These are phyloP conservation scores for Apeltes quadracus DNA, from an alignment of 2,113 vertebrate species.

Conservation along the genomic window DNA sequence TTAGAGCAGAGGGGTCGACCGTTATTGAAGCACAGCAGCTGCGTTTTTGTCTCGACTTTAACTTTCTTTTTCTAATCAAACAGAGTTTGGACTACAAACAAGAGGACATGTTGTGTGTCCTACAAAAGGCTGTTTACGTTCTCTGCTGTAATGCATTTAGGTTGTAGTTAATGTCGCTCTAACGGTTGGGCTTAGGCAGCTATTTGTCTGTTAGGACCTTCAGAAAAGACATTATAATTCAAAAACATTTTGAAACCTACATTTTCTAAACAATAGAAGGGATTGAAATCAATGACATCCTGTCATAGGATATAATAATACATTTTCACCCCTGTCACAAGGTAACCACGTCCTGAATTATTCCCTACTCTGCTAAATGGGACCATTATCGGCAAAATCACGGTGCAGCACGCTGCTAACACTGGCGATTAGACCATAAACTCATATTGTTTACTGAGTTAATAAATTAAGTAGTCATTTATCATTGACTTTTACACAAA, in stretches of 20 bases:
- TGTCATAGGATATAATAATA: background rate
- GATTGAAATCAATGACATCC: background rate
- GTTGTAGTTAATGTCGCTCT: background rate
- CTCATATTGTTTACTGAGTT: background rate
- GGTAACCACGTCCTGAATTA: background rate
- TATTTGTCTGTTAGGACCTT: background rate
- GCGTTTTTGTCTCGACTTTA: background rate
- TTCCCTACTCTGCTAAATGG: background rate
- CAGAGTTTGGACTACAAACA: background rate
- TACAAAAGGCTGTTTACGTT: background rate
- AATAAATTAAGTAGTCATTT: background rate
- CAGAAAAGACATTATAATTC: background rate
- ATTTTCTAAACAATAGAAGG: background rate
- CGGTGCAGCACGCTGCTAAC: background rate
- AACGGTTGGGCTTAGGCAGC: background rate
- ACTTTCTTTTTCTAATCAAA: background rate
- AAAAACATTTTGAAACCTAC: background rate
- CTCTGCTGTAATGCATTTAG: background rate
- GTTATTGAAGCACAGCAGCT: slow-evolving; percentile 20
- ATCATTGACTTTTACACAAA: background rate
- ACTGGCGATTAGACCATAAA: background rate
- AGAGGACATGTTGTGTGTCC: background rate
- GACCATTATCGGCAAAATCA: background rate
- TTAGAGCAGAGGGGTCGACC: slow-evolving; percentile 15
- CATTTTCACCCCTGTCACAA: background rate